These are phyloP conservation scores for Bettongia penicillata DNA, from an alignment of 2,113 vertebrate species.

Conservation along the genomic window DNA sequence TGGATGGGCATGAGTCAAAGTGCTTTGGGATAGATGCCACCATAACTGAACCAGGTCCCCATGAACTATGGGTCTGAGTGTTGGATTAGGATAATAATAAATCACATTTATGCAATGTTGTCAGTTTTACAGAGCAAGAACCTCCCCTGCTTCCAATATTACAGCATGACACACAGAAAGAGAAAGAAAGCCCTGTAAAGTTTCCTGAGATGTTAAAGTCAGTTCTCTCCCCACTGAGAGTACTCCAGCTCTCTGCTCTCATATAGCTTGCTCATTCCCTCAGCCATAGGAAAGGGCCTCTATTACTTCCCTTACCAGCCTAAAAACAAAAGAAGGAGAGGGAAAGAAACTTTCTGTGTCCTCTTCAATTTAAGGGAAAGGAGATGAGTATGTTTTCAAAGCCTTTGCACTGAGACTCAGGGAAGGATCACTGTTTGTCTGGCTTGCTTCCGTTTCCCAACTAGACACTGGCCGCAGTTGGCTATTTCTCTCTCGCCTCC, in stretches of 20 bases:
- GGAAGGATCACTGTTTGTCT: conserved; percentile 50
- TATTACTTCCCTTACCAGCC: not conserved
- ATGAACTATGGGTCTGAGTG: not conserved
- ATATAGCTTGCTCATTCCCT: not conserved
- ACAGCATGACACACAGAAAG: not conserved
- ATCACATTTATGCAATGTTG: not conserved
- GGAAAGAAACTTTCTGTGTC: not conserved
- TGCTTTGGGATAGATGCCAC: not conserved
- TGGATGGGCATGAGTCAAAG: not conserved
- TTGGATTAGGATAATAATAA: not conserved
- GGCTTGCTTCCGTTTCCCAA: conserved; percentile 39
- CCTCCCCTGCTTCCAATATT: not conserved
- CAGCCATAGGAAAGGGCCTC: not conserved
- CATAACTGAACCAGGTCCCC: not conserved
- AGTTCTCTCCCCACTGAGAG: not conserved
- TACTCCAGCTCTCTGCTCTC: not conserved
- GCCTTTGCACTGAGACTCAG: not conserved
- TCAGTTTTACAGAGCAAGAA: not conserved
- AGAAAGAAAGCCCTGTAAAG: not conserved
- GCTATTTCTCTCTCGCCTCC: not conserved
- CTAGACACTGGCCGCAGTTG: not conserved
- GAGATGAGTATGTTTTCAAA: not conserved
- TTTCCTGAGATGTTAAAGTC: not conserved
- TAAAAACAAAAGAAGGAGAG: not conserved
- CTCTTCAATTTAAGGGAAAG: not conserved